These are phyloP conservation scores for Istiophorus platypterus DNA, from an alignment of 2,113 vertebrate species.

Conservation along the genomic window DNA sequence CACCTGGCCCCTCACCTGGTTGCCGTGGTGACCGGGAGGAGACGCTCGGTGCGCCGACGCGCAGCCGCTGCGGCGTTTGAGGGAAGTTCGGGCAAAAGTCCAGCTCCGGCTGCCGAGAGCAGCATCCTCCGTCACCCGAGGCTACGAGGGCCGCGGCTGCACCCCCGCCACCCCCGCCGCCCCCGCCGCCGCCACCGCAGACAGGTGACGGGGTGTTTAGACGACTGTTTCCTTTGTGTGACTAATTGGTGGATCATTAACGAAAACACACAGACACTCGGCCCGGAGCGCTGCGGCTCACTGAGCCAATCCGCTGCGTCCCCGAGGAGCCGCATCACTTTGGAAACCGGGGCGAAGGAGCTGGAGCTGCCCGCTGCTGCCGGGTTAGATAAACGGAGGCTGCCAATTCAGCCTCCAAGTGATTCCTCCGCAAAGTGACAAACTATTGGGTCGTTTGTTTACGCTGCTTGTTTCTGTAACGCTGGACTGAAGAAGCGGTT, in stretches of 20 bases:
- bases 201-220: conserved; percentile 74
- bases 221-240: conserved; percentile 78
- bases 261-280: conserved; percentile 68
- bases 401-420: neutral
- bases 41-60: neutral
- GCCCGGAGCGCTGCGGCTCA: conserved; percentile 51
- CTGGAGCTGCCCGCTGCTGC: conserved; percentile 16
- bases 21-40: conserved; percentile 58
- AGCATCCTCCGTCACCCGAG: neutral
- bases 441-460: neutral
- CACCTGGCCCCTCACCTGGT: conserved; percentile 59
- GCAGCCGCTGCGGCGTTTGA: neutral
- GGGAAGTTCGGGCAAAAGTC: neutral
- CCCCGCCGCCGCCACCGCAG: too few relatives aligned
- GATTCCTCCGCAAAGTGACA: neutral
- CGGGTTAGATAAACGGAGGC: conserved; percentile 13
- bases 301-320: conserved; percentile 70
- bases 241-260: conserved; percentile 84
- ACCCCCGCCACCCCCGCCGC: too few relatives aligned
- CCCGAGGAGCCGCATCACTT: conserved; percentile 65
- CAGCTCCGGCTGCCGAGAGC: neutral
- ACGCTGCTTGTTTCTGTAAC: neutral
- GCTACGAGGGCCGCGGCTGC: neutral
- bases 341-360: conserved; percentile 59
- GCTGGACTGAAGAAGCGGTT: neutral